These are phyloP conservation scores for Tachystola acroxantha DNA, from an alignment of 2,888 invertebrate species.

Conservation along the genomic window DNA sequence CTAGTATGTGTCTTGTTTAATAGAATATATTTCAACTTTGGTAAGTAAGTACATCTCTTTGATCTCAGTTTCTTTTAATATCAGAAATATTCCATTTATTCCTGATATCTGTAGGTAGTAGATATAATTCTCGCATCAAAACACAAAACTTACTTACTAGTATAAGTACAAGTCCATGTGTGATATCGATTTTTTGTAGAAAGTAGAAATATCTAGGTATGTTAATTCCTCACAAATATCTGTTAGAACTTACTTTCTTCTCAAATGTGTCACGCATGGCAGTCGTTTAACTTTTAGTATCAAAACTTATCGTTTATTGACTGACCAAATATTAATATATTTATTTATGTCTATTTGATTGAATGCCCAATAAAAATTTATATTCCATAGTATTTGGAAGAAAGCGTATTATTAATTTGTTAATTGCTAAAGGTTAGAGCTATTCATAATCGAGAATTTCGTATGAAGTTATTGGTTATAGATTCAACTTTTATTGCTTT, in stretches of 20 bases:
- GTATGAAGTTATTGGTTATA: background rate
- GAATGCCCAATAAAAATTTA: conserved; percentile 13
- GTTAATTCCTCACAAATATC: background rate
- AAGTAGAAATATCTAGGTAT: too few relatives aligned
- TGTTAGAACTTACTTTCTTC: conserved; percentile 18
- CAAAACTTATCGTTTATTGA: conserved; percentile 9
- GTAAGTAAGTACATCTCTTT: too few relatives aligned
- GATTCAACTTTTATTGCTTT: background rate
- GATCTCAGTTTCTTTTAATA: too few relatives aligned
- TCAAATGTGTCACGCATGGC: conserved; percentile 17
- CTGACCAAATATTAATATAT: conserved; percentile 4
- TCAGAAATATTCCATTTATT: too few relatives aligned
- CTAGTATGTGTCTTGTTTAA: too few relatives aligned
- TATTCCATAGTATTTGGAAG: conserved; percentile 6
- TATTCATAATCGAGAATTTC: background rate
- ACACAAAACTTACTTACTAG: too few relatives aligned
- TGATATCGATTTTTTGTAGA: too few relatives aligned
- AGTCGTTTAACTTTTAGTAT: conserved; percentile 17
- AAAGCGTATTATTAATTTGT: conserved; percentile 13
- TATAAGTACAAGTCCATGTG: too few relatives aligned
- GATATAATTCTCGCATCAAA: too few relatives aligned
- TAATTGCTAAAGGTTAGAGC: conserved; percentile 4
- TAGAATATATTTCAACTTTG: too few relatives aligned
- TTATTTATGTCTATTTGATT: conserved; percentile 13
- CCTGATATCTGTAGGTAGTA: too few relatives aligned